Evolutionary conservation across 30 jellyfish, hydroid and myxozoan genomes (phyloP), one percentile per base, ranked within the genome.

Genomic region (Nemopilema nomurai): DNA sequence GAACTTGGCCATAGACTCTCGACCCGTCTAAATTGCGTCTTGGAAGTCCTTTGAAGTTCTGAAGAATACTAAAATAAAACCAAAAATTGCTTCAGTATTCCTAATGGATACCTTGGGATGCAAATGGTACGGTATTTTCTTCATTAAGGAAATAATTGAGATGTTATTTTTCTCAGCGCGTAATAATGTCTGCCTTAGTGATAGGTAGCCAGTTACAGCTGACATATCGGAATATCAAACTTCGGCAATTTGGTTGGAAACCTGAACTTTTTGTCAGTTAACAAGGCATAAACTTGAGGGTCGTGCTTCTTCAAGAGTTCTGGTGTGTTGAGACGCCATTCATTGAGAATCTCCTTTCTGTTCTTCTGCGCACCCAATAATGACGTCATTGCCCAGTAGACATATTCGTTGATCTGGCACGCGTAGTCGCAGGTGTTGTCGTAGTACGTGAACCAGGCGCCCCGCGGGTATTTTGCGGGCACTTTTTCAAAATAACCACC

Each of bases 381-480:
- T 22, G 87, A 84, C 17, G 92, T 84, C 80, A 51, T 71, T 32
- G 87, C 80, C 92, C 92, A 84, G 69, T 84, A 84, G 18, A 84
- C 26, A 49, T 84, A 84, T 67, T 84, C 92, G 1, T 0, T 23
- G 33, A 84, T 73, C 63, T 67, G 83, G 19, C 29, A 21, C 17
- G 28, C 69, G 72, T 84, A 73, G 49, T 53, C 87, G 29, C 92
- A 84, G n/a, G 87, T 73, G 28, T 70, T 24, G 33, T 84, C 92
- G 71, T 84, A 73, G 26, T 84, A 84, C 13, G 87, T 84, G 28
- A 84, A 84, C 92, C 92, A 84, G 1, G 92, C 92, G 8, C 77
- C 64, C 18, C 63, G 20, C 17, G 92, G 92, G 63, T 84, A 84
- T 8, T 49, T 18, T 26, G 62, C 62, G 8, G 92, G 92, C 19